Percentiles rank a stretch among this genome's conserved stretches.
Evolutionary conservation across 1,140 invertebrate genomes (phyloP).

Genomic region (Phortica variegata): DNA sequence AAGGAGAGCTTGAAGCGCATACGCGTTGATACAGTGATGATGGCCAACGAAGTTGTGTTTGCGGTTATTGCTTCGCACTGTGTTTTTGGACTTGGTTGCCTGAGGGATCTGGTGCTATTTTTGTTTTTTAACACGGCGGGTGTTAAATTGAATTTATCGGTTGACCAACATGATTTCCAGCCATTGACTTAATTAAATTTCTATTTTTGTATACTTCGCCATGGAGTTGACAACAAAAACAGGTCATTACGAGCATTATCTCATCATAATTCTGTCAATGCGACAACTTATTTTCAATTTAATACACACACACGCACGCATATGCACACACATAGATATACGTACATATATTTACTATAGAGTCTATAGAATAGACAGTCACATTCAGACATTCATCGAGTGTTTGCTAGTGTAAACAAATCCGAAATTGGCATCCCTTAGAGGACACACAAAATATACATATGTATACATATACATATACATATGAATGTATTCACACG

Average conservation of each 20-base stretch:
- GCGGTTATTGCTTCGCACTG: no score
- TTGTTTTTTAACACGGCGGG: constrained; percentile 30
- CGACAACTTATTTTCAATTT: constrained; percentile 39
- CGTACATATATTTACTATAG: constrained; percentile 1
- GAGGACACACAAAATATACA: constrained; percentile 13
- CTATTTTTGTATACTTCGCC: constrained; percentile 38
- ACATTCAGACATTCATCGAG: constrained; percentile 32
- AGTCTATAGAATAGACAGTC: constrained; percentile 2
- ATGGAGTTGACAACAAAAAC: constrained; percentile 41
- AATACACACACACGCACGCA: constrained; percentile 7
- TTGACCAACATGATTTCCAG: constrained; percentile 40
- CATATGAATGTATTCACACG: constrained; percentile 5
- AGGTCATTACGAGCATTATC: constrained; percentile 46
- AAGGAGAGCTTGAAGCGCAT: no score
- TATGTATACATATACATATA: constrained; percentile 1
- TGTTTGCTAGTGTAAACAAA: constrained; percentile 24
- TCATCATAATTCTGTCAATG: constrained; percentile 45
- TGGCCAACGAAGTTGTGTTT: no score
- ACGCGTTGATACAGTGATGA: no score
- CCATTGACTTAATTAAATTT: constrained; percentile 39
- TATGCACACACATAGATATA: constrained; percentile 4
- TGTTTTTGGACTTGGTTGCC: constrained; percentile 8
- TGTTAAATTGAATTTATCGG: constrained; percentile 41
- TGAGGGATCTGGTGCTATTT: constrained; percentile 31
- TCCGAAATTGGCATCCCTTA: constrained; percentile 30